Conservation (phyloP, 2,797 vertebrate genomes). For the Tapirus indicus region DNA sequence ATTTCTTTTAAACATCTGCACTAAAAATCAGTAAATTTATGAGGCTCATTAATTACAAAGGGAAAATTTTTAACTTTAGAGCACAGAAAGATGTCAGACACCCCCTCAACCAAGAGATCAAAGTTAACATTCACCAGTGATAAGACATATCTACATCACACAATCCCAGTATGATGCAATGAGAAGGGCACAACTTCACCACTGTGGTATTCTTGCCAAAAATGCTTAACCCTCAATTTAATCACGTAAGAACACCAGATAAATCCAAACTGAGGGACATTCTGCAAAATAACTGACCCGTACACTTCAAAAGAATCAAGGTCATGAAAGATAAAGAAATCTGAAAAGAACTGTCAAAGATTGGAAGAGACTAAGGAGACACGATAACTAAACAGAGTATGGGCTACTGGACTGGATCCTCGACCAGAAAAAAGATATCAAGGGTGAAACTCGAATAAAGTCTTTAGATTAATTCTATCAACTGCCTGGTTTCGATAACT, state of each 20-base stretch:
- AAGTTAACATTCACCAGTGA: neutral
- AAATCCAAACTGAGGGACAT: neutral
- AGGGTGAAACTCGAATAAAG: neutral
- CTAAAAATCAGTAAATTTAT: neutral
- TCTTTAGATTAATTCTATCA: neutral
- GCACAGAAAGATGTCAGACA: neutral
- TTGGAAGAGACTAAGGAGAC: neutral
- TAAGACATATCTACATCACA: neutral
- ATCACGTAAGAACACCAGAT: neutral
- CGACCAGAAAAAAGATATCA: neutral
- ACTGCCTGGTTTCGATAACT: neutral
- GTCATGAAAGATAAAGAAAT: neutral
- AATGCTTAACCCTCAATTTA: neutral
- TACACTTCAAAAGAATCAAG: neutral
- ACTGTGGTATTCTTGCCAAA: neutral
- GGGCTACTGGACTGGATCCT: neutral
- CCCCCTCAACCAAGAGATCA: neutral
- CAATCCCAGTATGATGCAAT: neutral
- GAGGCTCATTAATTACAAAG: neutral
- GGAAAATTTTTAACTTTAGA: neutral
- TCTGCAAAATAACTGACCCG: neutral
- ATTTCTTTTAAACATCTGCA: neutral
- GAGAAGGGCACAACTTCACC: neutral
- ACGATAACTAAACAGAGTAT: rapidly evolving
- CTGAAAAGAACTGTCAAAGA: neutral